A percentile compares a stretch with the other conserved stretches of the same genome.
Conservation (phyloP, 2,113 vertebrate genomes). For the Paralichthys olivaceus region DNA sequence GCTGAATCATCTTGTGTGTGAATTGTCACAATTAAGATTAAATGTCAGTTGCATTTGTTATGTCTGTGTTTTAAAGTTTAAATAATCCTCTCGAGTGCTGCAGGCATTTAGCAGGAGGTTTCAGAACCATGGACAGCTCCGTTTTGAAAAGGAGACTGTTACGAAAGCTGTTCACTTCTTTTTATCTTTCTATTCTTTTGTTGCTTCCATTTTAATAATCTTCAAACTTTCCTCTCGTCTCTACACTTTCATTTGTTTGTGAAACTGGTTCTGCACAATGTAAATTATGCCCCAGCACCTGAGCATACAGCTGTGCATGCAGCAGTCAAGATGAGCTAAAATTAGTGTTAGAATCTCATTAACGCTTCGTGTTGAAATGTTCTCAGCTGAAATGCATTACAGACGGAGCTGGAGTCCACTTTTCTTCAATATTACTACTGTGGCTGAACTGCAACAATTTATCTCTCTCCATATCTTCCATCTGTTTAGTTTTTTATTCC, state of each 20-base stretch:
- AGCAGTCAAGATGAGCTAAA: conserved; percentile 14
- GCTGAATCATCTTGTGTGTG: too few species aligned
- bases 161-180: not conserved
- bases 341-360: conserved; percentile 34
- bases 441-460: conserved; percentile 1
- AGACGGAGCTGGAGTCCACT: conserved; percentile 1
- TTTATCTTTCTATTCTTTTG: not conserved
- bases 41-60: too few species aligned
- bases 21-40: too few species aligned
- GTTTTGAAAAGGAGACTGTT: not conserved
- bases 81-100: not conserved
- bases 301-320: conserved; percentile 1
- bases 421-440: conserved; percentile 9
- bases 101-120: conserved; percentile 9
- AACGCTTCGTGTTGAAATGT: not conserved
- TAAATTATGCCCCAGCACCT: conserved; percentile 17
- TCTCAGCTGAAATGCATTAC: conserved; percentile 7
- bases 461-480: conserved; percentile 9
- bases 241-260: conserved; percentile 11
- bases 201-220: not conserved
- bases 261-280: conserved; percentile 23
- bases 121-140: conserved; percentile 71
- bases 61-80: too few species aligned
- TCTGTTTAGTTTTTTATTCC: conserved; percentile 3
- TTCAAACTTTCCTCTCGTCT: not conserved